These are phyloP conservation scores for Melanotaenia pygmaea DNA, from an alignment of 2,797 vertebrate genomes.

Conservation along the genomic window DNA sequence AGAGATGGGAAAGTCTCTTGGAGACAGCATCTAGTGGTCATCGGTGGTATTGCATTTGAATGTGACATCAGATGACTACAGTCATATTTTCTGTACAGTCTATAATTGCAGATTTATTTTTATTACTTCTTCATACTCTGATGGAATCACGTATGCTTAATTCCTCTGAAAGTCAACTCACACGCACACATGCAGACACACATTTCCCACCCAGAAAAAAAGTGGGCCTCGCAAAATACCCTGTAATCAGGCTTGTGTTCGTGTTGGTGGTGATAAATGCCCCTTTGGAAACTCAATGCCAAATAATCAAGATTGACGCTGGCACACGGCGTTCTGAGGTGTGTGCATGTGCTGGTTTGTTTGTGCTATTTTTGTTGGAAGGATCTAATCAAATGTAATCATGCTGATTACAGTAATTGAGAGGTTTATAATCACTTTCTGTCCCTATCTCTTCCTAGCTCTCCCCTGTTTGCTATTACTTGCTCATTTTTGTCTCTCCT, in stretches of 20 bases:
- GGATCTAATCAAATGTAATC: slow-evolving; percentile 75
- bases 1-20: background rate
- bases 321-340: slow-evolving; percentile 35
- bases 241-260: slow-evolving; percentile 58
- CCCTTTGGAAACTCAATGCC: slow-evolving; percentile 61
- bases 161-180: slow-evolving; percentile 16
- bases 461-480: slow-evolving; percentile 14
- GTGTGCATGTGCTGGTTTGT: slow-evolving; percentile 45
- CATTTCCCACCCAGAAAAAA: slow-evolving; percentile 32
- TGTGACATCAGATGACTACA: background rate
- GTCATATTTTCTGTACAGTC: background rate
- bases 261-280: slow-evolving; percentile 69
- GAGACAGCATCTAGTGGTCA: background rate
- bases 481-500: slow-evolving; percentile 24
- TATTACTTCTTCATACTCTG: background rate
- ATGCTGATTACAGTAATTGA: slow-evolving; percentile 73
- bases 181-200: slow-evolving; percentile 9
- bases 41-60: background rate
- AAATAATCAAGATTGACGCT: slow-evolving; percentile 74
- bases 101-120: background rate
- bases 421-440: slow-evolving; percentile 57
- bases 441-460: slow-evolving; percentile 34
- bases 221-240: slow-evolving; percentile 24
- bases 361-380: slow-evolving; percentile 67
- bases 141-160: slow-evolving; percentile 9